These are phyloP conservation scores for Teleiodes luculella DNA, from an alignment of 2,888 invertebrate genomes.

Conservation along the genomic window DNA sequence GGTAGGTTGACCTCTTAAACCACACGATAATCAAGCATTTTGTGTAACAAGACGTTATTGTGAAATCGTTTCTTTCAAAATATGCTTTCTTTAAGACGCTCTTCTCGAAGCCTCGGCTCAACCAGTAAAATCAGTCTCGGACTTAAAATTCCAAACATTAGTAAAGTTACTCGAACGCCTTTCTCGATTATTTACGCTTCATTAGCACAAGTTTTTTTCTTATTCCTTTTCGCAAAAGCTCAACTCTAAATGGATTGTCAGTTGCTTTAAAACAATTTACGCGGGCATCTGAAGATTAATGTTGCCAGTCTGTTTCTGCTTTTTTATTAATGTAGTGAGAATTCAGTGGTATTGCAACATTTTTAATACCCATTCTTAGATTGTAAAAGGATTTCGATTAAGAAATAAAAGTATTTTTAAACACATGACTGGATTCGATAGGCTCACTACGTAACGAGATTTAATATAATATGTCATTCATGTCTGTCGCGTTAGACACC, in stretches of 20 bases:
- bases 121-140: constrained; percentile 37
- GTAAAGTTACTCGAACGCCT: constrained; percentile 38
- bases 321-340: constrained; percentile 45
- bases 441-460: no score
- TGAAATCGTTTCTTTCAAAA: constrained; percentile 16
- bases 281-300: constrained; percentile 55
- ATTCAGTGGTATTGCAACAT: background rate
- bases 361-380: no score
- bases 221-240: constrained; percentile 38
- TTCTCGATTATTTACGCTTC: constrained; percentile 52
- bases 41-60: background rate
- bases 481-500: no score
- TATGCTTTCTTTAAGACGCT: background rate
- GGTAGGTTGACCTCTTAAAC: no score
- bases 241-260: constrained; percentile 55
- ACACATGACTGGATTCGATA: no score
- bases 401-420: no score
- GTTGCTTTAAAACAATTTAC: constrained; percentile 58
- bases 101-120: constrained; percentile 26
- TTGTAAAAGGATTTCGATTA: no score
- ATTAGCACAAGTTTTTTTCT: constrained; percentile 55
- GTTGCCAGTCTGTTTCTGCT: constrained; percentile 41
- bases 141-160: constrained; percentile 42
- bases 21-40: no score
- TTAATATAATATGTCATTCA: no score